Base-by-base conservation (phyloP, 1,140 invertebrate genomes). In the Drosophila melanogaster region DNA sequence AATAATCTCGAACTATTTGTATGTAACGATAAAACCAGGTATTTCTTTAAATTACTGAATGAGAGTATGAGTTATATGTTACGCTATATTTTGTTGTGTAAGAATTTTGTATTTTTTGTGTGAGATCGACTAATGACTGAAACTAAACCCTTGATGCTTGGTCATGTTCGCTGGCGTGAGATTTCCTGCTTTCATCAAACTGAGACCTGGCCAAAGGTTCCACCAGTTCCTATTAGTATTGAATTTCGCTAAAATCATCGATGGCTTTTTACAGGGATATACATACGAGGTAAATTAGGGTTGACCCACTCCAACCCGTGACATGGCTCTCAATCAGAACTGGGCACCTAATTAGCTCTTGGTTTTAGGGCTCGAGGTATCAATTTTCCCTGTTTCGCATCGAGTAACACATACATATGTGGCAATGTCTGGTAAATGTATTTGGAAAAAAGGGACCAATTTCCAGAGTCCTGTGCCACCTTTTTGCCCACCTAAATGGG, bases 361-460 rank as follows among this genome's bases (percentile, higher is more conserved):
- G 81, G 78, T 69, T 80, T 69, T 57, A 61, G 43, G 78, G 83
- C 74, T 67, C 67, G 78, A 70, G 81, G 78, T 87, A 86, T 85
- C 81, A 86, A 87, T 85, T 85, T 85, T 81, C 77, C 78, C 64
- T 46, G 41, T 47, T 44, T 50, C 73, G 81, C 78, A 85, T 85
- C 81, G 74, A 64, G 86, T 85, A 85, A 74, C 81, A 81, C 66
- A 86, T 59, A 62, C 49, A 24, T 51, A 66, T 61, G 33, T 71
- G 54, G 62, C 47, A 69, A 26, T n/a, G 41, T 49, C 57, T 41
- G 67, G 33, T 44, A 37, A 47, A 72, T 46, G 54, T 59, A 71
- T 57, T 58, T 49, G 22, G 30, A 35, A 66, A 58, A 77, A 77
- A 49, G 46, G 41, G 15, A 66, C 76, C 57, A 46, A 66, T 75